phyloP scores from a whole-genome alignment of 2,888 invertebrate genomes.

The Caenorhabditis sp. region DNA sequence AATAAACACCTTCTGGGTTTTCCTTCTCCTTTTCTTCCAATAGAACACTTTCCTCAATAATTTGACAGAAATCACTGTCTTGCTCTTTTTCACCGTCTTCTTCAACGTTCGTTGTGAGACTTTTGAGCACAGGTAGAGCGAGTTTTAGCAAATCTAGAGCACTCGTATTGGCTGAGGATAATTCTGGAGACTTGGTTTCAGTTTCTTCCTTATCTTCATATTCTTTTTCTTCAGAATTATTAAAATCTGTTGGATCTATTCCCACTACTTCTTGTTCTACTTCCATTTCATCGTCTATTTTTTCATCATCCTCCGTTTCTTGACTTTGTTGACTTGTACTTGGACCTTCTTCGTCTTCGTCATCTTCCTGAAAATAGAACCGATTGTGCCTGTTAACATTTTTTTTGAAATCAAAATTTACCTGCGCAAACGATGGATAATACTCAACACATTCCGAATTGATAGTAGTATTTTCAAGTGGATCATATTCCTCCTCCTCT shows the following conservation, averaged over 20 bases:
- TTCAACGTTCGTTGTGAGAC: slow-evolving; percentile 2
- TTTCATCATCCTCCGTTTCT: not conserved
- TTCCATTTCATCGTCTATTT: slow-evolving; percentile 3
- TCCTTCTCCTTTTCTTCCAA: slow-evolving; percentile 30
- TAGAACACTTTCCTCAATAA: slow-evolving; percentile 16
- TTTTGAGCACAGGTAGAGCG: slow-evolving; percentile 33
- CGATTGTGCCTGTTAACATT: not conserved
- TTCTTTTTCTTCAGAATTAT: no score
- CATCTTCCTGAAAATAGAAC: slow-evolving; percentile 8
- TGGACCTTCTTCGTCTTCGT: slow-evolving; percentile 8
- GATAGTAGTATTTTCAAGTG: slow-evolving; percentile 11
- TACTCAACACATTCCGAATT: slow-evolving; percentile 2
- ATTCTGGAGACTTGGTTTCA: not conserved
- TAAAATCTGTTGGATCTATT: not conserved
- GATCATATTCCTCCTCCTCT: slow-evolving; percentile 41
- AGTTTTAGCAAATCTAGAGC: slow-evolving; percentile 35
- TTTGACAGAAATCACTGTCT: slow-evolving; percentile 6
- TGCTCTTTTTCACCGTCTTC: slow-evolving; percentile 7
- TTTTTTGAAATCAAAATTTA: not conserved
- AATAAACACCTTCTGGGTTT: slow-evolving; percentile 45
- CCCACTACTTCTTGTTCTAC: not conserved
- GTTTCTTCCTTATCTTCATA: not conserved
- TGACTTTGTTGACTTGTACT: slow-evolving; percentile 12
- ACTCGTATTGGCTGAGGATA: slow-evolving; percentile 1
- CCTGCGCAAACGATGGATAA: not conserved